Percentiles rank a stretch among this genome's conserved stretches.
Evolutionary conservation across 2,113 vertebrate species (phyloP).

Genomic region (Irena cyanogastra): DNA sequence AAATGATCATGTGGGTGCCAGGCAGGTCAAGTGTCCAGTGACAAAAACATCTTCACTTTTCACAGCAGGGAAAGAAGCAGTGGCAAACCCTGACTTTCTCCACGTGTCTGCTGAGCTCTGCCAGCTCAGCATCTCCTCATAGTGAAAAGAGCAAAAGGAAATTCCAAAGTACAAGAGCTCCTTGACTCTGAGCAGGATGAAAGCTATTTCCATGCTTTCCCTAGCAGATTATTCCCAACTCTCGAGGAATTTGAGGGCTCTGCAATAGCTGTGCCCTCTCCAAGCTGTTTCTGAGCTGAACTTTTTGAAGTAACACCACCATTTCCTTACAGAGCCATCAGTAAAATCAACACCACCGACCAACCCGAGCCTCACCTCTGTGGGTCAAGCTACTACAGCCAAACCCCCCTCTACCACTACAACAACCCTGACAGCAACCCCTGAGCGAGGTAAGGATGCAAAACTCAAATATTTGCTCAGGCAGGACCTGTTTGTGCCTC

Average conservation of each 20-base stretch:
- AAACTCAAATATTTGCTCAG: not conserved
- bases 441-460: not conserved
- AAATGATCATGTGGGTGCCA: not conserved
- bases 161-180: not conserved
- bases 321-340: not conserved
- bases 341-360: not conserved
- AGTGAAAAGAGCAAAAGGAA: not conserved
- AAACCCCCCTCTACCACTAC: not conserved
- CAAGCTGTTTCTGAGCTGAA: not conserved
- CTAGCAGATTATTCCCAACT: not conserved
- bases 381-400: not conserved
- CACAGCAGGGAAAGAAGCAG: not conserved
- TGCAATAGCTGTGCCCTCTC: not conserved
- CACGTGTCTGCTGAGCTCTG: not conserved
- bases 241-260: not conserved
- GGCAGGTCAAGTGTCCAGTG: not conserved
- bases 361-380: not conserved
- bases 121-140: not conserved
- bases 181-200: not conserved
- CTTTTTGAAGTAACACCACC: not conserved
- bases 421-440: rapidly evolving
- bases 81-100: not conserved
- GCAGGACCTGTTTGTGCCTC: not conserved
- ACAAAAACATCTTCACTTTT: not conserved
- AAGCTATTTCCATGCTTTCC: not conserved